These are phyloP conservation scores for Quadroppia sp. DNA, from an alignment of 2,888 invertebrate species.

Conservation along the genomic window DNA sequence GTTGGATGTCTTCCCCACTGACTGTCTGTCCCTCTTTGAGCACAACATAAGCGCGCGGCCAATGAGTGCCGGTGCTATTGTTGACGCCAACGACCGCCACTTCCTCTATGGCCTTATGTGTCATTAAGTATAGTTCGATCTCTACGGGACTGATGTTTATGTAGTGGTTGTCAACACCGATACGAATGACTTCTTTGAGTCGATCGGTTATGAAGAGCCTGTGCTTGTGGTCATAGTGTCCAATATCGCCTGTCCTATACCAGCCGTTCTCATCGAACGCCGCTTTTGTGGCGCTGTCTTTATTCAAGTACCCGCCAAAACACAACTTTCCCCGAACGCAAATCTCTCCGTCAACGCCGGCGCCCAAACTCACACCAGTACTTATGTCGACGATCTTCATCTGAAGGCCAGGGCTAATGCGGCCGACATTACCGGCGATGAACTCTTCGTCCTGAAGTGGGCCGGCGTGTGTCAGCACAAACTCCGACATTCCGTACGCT, in stretches of 20 bases:
- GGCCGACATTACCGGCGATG: background rate
- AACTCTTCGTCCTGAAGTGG: background rate
- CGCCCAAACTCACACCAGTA: slow-evolving; percentile 60
- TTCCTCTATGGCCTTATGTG: slow-evolving; percentile 22
- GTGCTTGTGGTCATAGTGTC: background rate
- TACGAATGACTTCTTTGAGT: background rate
- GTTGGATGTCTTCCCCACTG: slow-evolving; percentile 9
- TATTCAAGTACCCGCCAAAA: slow-evolving; percentile 58
- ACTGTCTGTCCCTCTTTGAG: background rate
- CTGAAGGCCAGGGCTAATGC: background rate
- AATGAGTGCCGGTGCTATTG: slow-evolving; percentile 9
- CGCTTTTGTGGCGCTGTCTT: background rate
- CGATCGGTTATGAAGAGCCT: background rate
- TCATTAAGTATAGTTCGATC: slow-evolving; percentile 29
- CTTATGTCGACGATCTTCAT: slow-evolving; percentile 47
- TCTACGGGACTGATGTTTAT: background rate
- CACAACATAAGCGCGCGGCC: slow-evolving; percentile 29
- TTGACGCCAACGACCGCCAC: slow-evolving; percentile 33
- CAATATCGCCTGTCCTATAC: background rate
- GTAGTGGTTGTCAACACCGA: background rate
- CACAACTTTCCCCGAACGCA: slow-evolving; percentile 69
- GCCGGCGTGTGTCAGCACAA: background rate
- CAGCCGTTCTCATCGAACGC: background rate
- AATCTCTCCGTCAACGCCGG: slow-evolving; percentile 71
- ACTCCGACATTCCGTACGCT: slow-evolving; percentile 18